Base-by-base conservation (phyloP, 2,113 vertebrate genomes). In the Eudorcas thomsonii region DNA sequence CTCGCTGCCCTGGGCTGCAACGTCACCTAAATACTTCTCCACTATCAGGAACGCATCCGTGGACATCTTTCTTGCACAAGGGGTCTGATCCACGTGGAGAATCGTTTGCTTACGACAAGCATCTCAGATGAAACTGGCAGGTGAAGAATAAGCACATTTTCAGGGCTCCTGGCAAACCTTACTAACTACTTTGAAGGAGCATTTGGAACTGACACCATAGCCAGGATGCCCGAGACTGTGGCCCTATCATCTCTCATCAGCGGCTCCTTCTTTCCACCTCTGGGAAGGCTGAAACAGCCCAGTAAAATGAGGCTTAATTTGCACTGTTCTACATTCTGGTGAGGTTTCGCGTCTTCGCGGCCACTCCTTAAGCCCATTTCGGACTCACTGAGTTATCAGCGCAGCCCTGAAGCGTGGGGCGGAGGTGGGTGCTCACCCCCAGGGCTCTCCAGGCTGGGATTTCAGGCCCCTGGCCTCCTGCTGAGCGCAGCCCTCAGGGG, bases 161-260 rank as follows among this genome's bases (percentile, higher is more conserved):
- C 6, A 4, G 60, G 60, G n/a, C 19, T 74, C 83, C 57, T 23
- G 80, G 39, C 33, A 30, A 15, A 71, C 10, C 16, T 2, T 23
- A n/a, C 11, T 16, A 21, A 74, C 5, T 3, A 21, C 1, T 54
- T n/a, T 33, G 30, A 45, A 19, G n/a, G 50, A 9, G 43, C 0
- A 12, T 3, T 16, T 1, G 1, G 8, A 10, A 2, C 10, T 28
- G 6, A 23, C 12, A 17, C 13, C 17, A 9, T 11, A 19, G 64
- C 52, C 14, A 2, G 43, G 28, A 3, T 0, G 0, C n/a, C 45
- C 7, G 0, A 14, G 64, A 3, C 3, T 2, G 1, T 11, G 7
- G 15, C 48, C 55, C 30, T 25, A 1, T 12, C 10, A 12, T 25
- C 67, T 4, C 23, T 8, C 71, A 21, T 2, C 6, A 6, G 62